Percentiles rank a stretch among this genome's conserved stretches.
These are phyloP conservation scores for Chironomus tepperi DNA, from an alignment of 1,140 invertebrate species.

Conservation along the genomic window DNA sequence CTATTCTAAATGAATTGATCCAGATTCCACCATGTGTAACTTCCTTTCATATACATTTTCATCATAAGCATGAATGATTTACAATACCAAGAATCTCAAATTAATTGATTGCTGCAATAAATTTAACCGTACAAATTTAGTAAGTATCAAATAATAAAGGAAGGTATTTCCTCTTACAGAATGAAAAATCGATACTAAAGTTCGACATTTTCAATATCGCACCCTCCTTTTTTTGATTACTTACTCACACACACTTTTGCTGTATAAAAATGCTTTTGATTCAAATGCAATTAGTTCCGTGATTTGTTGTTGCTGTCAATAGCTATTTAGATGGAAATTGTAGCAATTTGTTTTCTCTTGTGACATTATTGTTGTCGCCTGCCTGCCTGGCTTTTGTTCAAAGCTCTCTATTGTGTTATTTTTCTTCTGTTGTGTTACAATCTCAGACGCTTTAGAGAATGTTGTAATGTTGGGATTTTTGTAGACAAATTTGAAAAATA, in stretches of 20 bases:
- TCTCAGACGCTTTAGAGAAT: no score
- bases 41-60: no score
- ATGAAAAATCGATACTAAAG: neutral
- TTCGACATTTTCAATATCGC: neutral
- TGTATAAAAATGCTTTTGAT: neutral
- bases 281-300: conserved; percentile 18
- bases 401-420: neutral
- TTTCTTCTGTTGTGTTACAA: no score
- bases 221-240: conserved; percentile 4
- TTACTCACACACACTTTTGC: neutral
- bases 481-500: no score
- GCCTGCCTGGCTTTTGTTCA: neutral
- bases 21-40: no score
- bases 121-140: no score
- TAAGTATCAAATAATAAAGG: no score
- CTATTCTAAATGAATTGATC: no score
- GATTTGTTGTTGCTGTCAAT: conserved; percentile 21
- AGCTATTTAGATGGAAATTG: conserved; percentile 12
- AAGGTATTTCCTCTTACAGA: neutral
- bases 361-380: neutral
- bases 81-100: no score
- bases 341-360: neutral
- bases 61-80: no score
- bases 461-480: no score
- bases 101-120: no score